These are phyloP conservation scores for Australoheros facetus DNA, from an alignment of 2,797 vertebrate species.

Conservation along the genomic window DNA sequence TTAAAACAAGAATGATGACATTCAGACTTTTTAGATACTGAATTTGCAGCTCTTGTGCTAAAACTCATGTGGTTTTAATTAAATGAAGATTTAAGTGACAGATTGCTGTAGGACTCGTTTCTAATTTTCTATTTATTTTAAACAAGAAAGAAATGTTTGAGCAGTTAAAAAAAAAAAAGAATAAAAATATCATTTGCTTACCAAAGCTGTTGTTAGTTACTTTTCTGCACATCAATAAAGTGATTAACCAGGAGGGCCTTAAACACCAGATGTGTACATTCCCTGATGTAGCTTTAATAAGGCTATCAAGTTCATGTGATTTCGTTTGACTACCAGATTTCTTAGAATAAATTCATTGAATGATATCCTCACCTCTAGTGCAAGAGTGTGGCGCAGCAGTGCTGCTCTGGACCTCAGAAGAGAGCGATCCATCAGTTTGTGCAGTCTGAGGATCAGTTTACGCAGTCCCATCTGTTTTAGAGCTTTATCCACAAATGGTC, in stretches of 20 bases:
- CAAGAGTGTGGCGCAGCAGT: conserved; percentile 85
- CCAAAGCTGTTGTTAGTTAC: background rate
- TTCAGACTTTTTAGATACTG: background rate
- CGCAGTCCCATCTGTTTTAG: conserved; percentile 99
- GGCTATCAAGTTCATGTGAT: background rate
- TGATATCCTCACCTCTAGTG: conserved; percentile 86
- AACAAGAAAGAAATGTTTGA: background rate
- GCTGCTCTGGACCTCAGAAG: conserved; percentile 93
- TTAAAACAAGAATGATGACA: background rate
- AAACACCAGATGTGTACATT: background rate
- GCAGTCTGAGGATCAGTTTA: conserved; percentile 96
- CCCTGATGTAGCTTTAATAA: background rate
- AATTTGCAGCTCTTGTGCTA: background rate
- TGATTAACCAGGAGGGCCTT: background rate
- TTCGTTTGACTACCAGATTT: background rate
- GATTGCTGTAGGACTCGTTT: too few relatives aligned
- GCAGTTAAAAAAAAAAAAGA: background rate
- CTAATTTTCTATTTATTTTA: background rate
- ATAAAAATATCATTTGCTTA: background rate
- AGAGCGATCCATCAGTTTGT: conserved; percentile 98
- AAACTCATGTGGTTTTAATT: background rate
- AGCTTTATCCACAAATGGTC: conserved; percentile 99
- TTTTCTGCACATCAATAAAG: background rate
- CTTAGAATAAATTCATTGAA: background rate
- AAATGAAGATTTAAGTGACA: too few relatives aligned